Conservation (phyloP, 2,888 invertebrate genomes). For the Dasysyrphus albostriatus region DNA sequence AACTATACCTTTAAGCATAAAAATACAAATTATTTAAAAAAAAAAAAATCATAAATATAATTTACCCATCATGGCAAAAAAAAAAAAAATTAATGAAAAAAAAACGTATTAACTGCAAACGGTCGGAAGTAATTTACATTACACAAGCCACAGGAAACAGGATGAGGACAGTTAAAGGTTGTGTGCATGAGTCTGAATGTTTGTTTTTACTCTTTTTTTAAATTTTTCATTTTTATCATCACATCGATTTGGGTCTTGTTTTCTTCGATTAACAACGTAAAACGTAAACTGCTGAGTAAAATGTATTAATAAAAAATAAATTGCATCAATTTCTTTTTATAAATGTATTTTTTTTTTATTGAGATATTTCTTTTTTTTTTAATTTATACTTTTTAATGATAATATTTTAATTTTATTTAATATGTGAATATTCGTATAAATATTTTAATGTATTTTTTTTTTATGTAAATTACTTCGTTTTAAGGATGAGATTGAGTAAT, state of each 20-base stretch:
- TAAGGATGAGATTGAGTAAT: constrained; percentile 16
- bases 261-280: constrained; percentile 52
- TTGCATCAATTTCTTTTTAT: constrained; percentile 39
- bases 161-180: constrained; percentile 43
- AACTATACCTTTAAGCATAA: constrained; percentile 18
- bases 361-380: neutral
- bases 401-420: constrained; percentile 29
- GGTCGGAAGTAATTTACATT: constrained; percentile 66
- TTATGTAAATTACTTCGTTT: constrained; percentile 1
- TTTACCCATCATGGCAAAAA: constrained; percentile 11
- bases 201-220: constrained; percentile 17
- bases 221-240: constrained; percentile 1
- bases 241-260: constrained; percentile 3
- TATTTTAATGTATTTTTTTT: neutral
- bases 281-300: constrained; percentile 1
- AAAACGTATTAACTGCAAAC: constrained; percentile 59
- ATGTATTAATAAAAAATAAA: constrained; percentile 21
- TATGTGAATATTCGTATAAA: constrained; percentile 9
- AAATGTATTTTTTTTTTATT: neutral
- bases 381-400: constrained; percentile 20
- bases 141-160: constrained; percentile 43
- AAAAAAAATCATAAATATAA: constrained; percentile 25
- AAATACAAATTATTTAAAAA: constrained; percentile 17
- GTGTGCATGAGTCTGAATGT: constrained; percentile 24
- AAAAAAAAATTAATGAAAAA: neutral